Percentiles rank a stretch among this genome's conserved stretches.
Evolutionary conservation across 2,888 invertebrate genomes (phyloP).

Genomic region (Drosophila bunnanda): DNA sequence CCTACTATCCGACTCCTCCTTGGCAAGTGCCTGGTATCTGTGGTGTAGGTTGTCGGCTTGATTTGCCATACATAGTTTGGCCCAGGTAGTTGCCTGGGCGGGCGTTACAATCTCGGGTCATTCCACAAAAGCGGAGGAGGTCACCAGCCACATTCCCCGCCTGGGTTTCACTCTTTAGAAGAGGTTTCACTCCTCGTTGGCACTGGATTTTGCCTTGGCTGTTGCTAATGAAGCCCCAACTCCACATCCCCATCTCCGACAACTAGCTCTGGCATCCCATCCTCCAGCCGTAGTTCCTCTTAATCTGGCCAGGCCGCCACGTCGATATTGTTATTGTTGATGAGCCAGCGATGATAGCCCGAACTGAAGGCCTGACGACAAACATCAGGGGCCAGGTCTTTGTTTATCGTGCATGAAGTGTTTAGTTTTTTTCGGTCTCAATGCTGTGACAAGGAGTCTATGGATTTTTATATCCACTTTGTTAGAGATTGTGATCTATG

Average conservation of each 20-base stretch:
- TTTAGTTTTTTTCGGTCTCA: conserved; percentile 58
- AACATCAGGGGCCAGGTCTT: conserved; percentile 67
- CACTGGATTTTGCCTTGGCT: conserved; percentile 9
- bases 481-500: background rate
- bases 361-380: conserved; percentile 54
- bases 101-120: conserved; percentile 79
- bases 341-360: conserved; percentile 74
- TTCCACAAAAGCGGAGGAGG: conserved; percentile 62
- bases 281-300: conserved; percentile 21
- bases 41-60: conserved; percentile 56
- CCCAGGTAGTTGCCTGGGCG: conserved; percentile 61
- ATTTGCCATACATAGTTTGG: conserved; percentile 67
- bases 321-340: conserved; percentile 79
- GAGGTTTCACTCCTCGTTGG: conserved; percentile 73
- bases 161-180: conserved; percentile 77
- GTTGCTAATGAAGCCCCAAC: conserved; percentile 69
- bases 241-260: conserved; percentile 9
- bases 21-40: conserved; percentile 53
- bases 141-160: conserved; percentile 69
- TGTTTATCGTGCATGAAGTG: conserved; percentile 76
- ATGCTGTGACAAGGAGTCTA: conserved; percentile 4
- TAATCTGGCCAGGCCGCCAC: conserved; percentile 46
- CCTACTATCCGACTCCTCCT: conserved; percentile 11
- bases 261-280: conserved; percentile 53
- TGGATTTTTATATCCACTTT: background rate